These are phyloP conservation scores for Rhagophthalmus giganteus DNA, from an alignment of 2,888 invertebrate species.

Conservation along the genomic window DNA sequence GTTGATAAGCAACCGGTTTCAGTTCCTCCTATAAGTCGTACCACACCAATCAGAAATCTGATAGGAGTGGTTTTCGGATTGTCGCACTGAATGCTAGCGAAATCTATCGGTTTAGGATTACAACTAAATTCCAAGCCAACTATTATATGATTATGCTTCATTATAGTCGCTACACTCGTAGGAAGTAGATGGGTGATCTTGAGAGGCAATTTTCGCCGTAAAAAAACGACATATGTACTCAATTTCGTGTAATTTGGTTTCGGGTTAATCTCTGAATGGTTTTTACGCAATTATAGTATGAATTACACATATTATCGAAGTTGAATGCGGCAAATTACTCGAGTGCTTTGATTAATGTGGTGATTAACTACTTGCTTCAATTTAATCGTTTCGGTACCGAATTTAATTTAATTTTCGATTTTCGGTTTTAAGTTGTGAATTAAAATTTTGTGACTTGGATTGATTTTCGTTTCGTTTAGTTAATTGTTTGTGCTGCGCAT, in stretches of 20 bases:
- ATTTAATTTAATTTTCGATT: constrained; percentile 22
- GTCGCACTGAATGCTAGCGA: constrained; percentile 52
- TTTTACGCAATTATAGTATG: constrained; percentile 56
- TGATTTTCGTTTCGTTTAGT: constrained; percentile 5
- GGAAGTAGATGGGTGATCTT: constrained; percentile 56
- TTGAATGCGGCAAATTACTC: constrained; percentile 46
- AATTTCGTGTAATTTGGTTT: constrained; percentile 58
- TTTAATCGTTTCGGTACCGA: constrained; percentile 30
- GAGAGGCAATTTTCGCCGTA: constrained; percentile 55
- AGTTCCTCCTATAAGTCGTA: constrained; percentile 32
- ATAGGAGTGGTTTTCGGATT: constrained; percentile 38
- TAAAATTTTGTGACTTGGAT: constrained; percentile 4
- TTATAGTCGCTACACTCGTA: constrained; percentile 58
- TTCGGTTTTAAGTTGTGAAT: constrained; percentile 9
- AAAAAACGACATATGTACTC: constrained; percentile 55
- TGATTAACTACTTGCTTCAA: constrained; percentile 34
- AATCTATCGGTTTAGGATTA: constrained; percentile 51
- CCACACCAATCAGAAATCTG: constrained; percentile 41
- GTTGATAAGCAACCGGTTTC: constrained; percentile 43
- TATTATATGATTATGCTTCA: constrained; percentile 60
- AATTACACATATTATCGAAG: constrained; percentile 56
- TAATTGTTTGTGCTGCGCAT: constrained; percentile 10
- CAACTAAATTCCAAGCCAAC: constrained; percentile 54
- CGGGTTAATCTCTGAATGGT: constrained; percentile 55
- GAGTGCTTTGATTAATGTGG: constrained; percentile 37